phyloP scores from a whole-genome alignment of 1,140 invertebrate genomes.

The Saccostrea glomerata region DNA sequence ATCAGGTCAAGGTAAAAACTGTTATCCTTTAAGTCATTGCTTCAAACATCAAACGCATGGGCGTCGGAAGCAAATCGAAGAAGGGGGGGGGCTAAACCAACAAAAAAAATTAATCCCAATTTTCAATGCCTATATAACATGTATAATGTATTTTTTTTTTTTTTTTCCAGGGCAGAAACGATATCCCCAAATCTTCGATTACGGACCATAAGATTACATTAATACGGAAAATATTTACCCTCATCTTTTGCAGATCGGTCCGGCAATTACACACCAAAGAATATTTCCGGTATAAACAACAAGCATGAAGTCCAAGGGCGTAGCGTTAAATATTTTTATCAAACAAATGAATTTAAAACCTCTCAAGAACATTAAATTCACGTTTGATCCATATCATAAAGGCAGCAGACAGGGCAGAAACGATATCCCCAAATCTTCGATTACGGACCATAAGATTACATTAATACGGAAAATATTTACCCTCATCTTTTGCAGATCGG shows the following conservation, averaged over 20 bases:
- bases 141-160: too few relatives aligned
- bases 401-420: too few relatives aligned
- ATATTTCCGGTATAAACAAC: background rate
- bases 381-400: slow-evolving; percentile 1
- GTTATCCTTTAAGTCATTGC: too few relatives aligned
- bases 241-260: background rate
- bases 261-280: background rate
- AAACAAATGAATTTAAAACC: slow-evolving; percentile 25
- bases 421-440: too few relatives aligned
- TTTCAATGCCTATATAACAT: too few relatives aligned
- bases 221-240: background rate
- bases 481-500: background rate
- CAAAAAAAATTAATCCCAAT: too few relatives aligned
- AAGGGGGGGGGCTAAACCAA: too few relatives aligned
- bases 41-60: too few relatives aligned
- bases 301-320: slow-evolving; percentile 24
- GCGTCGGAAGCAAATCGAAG: too few relatives aligned
- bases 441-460: background rate
- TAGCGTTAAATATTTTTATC: background rate
- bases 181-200: too few relatives aligned
- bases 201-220: background rate
- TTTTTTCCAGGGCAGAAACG: too few relatives aligned
- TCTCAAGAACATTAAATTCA: slow-evolving; percentile 2
- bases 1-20: too few relatives aligned
- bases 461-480: background rate